These are phyloP conservation scores for Barypeithes pellucidus DNA, from an alignment of 2,888 invertebrate species.

Conservation along the genomic window DNA sequence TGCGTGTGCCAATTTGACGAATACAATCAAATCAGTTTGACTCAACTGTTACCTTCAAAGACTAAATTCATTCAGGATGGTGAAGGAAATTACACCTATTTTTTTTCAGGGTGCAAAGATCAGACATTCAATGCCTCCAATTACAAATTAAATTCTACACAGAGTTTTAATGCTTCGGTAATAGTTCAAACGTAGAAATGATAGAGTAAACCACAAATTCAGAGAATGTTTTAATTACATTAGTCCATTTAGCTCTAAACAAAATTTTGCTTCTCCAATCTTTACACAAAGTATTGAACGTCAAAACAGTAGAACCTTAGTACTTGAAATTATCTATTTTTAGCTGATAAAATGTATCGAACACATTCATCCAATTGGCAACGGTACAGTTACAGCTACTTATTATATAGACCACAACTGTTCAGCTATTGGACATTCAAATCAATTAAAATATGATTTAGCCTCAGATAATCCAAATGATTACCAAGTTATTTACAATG, in stretches of 20 bases:
- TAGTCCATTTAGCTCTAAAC: no score
- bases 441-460: slow-evolving; percentile 53
- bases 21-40: slow-evolving; percentile 63
- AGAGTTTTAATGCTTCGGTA: slow-evolving; percentile 40
- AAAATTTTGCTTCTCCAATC: no score
- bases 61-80: slow-evolving; percentile 52
- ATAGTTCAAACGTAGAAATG: no score
- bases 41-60: slow-evolving; percentile 14
- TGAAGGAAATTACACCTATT: slow-evolving; percentile 58
- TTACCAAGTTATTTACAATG: slow-evolving; percentile 42
- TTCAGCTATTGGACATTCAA: slow-evolving; percentile 56
- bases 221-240: no score
- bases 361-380: neutral
- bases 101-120: slow-evolving; percentile 67
- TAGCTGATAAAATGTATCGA: slow-evolving; percentile 56
- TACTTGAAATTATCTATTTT: no score
- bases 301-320: no score
- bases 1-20: slow-evolving; percentile 66
- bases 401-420: slow-evolving; percentile 37
- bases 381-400: neutral
- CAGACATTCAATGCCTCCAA: slow-evolving; percentile 29
- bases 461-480: slow-evolving; percentile 22
- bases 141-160: slow-evolving; percentile 32
- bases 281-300: no score
- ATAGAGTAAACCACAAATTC: no score